Base-by-base conservation (phyloP, 2,888 invertebrate genomes). In the Xylota segnis region DNA sequence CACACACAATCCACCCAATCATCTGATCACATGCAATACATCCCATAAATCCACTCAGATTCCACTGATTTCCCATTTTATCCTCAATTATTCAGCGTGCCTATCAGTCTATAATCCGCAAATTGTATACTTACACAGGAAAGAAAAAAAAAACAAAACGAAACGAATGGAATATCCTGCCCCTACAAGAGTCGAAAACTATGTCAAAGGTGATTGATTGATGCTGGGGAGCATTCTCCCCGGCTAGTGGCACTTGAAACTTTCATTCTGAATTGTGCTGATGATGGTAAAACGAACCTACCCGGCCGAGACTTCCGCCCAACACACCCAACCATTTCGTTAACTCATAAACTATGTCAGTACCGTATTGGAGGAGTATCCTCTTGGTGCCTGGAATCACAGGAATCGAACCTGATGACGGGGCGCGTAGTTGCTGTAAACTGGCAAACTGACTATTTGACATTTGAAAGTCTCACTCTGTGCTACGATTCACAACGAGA, bases 131-230 rank as follows among this genome's bases (percentile, higher is more conserved):
- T 47, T 58, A 50, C 75, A 56, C 50, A 16, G 27, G 27, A 32
- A 23, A 23, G 3, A 29, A 40, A 50, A 50, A 34, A 45, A 23
- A 58, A 63, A 40, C 29, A 70, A 45, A 37, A 14, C 5, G n/a
- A 32, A 14, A 16, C 5, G 16, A 37, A n/a, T 43, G 40, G 14
- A 59, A 9, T 23, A 23, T 5, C 37, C 12, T 23, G 18, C 9
- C 34, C 34, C 32, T 23, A 23, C 23, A 16, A 9, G 23, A 61
- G 16, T 74, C 10, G 43, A 74, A 81, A 86, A 86, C 76, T 86
- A 56, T 86, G 84, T 81, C 81, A 86, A 72, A 86, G 71, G 84
- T 76, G 81, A 86, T 86, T 86, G 84, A 86, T 86, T 81, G 76
- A 71, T 70, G 74, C 29, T 59, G 84, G 70, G 70, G 66, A 76